These are phyloP conservation scores for Malacosoma neustria DNA, from an alignment of 2,888 invertebrate species.

Conservation along the genomic window DNA sequence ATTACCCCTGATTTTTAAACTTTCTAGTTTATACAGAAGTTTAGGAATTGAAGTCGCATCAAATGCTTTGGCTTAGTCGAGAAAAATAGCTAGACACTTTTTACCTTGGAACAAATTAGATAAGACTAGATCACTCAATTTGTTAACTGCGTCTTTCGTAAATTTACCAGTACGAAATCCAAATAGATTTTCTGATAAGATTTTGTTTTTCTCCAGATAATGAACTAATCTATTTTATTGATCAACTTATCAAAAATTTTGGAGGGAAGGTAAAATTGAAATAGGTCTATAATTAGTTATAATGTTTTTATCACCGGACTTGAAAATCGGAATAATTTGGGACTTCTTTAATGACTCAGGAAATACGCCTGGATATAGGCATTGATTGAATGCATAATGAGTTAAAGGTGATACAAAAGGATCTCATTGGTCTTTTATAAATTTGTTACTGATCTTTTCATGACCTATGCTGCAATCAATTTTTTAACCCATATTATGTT, in stretches of 20 bases:
- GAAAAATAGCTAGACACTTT: not conserved
- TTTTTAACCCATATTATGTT: not conserved
- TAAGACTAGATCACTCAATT: not conserved
- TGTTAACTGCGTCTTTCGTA: not conserved
- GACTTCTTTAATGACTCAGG: not conserved
- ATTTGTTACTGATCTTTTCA: not conserved
- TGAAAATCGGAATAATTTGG: not conserved
- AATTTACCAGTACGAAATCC: slow-evolving; percentile 1
- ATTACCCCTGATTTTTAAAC: slow-evolving; percentile 1
- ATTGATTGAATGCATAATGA: not conserved
- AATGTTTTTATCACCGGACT: not conserved
- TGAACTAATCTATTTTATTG: not conserved
- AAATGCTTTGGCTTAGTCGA: slow-evolving; percentile 2
- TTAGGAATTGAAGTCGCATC: not conserved
- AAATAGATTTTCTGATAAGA: not conserved
- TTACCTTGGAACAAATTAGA: not conserved
- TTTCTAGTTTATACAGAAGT: not conserved
- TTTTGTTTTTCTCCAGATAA: not conserved
- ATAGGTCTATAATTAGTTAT: slow-evolving; percentile 2
- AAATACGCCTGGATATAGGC: not conserved
- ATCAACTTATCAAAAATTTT: slow-evolving; percentile 1
- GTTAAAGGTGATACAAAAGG: not conserved
- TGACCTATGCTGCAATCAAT: not conserved
- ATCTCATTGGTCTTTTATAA: not conserved
- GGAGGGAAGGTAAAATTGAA: not conserved